These are phyloP conservation scores for Prunella himalayana DNA, from an alignment of 2,113 vertebrate genomes.

Conservation along the genomic window DNA sequence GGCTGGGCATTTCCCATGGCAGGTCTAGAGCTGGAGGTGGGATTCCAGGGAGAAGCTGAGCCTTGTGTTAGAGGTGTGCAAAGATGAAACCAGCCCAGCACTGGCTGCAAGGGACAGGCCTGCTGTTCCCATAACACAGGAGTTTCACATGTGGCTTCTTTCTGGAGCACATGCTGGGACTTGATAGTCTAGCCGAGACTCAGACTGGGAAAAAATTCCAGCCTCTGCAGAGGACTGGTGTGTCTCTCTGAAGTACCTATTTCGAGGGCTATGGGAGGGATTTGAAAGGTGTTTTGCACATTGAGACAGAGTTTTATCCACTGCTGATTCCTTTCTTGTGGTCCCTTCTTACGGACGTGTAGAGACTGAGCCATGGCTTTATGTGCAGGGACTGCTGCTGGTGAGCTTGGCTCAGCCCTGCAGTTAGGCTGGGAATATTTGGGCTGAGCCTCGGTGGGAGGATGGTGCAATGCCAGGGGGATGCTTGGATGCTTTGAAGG, in stretches of 20 bases:
- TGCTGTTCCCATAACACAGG: background rate
- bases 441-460: background rate
- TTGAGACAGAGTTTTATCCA: background rate
- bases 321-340: constrained; percentile 40
- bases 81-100: background rate
- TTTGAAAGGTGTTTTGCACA: constrained; percentile 18
- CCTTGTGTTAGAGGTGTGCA: background rate
- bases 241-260: constrained; percentile 24
- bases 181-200: constrained; percentile 17
- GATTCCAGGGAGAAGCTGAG: background rate
- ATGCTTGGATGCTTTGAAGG: background rate
- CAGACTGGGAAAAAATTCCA: constrained; percentile 5
- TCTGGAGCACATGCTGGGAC: constrained; percentile 27
- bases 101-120: background rate
- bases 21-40: background rate
- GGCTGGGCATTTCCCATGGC: background rate
- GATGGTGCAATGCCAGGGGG: background rate
- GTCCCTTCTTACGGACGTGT: background rate
- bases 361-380: background rate
- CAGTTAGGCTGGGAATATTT: background rate
- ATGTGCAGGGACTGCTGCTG: background rate
- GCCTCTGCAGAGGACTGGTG: background rate
- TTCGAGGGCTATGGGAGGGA: background rate
- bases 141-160: constrained; percentile 29
- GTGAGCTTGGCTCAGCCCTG: background rate